Evolutionary conservation across 2,888 invertebrate species (phyloP).

Genomic region (Abscondita cerata): DNA sequence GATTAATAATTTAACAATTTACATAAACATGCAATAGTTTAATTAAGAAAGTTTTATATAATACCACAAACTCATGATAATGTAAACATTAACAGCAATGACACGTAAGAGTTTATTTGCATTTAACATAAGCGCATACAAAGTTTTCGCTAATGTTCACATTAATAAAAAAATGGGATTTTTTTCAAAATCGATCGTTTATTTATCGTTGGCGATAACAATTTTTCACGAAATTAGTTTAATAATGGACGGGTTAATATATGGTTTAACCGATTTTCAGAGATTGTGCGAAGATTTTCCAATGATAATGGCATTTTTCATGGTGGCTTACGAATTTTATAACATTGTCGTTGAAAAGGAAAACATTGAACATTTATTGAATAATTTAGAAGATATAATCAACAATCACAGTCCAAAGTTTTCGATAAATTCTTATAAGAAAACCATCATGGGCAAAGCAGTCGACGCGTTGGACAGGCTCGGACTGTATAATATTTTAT

Average conservation of each 20-base stretch:
- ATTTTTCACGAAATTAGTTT: constrained; percentile 17
- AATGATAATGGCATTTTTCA: constrained; percentile 26
- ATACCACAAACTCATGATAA: background rate
- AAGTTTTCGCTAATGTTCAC: constrained; percentile 28
- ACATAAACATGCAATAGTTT: constrained; percentile 5
- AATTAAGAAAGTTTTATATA: constrained; percentile 1
- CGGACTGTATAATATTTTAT: constrained; percentile 21
- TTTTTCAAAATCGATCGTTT: constrained; percentile 5
- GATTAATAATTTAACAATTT: constrained; percentile 1
- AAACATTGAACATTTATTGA: constrained; percentile 21
- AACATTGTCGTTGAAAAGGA: constrained; percentile 24
- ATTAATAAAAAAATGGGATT: constrained; percentile 20
- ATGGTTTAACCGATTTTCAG: constrained; percentile 21
- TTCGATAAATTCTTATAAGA: constrained; percentile 14
- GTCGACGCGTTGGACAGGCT: constrained; percentile 20
- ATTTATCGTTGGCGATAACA: constrained; percentile 12
- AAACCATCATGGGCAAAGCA: constrained; percentile 19
- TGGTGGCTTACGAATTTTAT: constrained; percentile 28
- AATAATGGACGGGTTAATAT: constrained; percentile 15
- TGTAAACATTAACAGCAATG: constrained; percentile 15
- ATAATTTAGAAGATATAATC: constrained; percentile 15
- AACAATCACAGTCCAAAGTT: constrained; percentile 3
- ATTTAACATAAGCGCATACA: constrained; percentile 26
- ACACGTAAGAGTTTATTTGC: constrained; percentile 22
- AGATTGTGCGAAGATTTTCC: constrained; percentile 26